Conservation (phyloP, 2,797 vertebrate species). For the Moxostoma hubbsi region DNA sequence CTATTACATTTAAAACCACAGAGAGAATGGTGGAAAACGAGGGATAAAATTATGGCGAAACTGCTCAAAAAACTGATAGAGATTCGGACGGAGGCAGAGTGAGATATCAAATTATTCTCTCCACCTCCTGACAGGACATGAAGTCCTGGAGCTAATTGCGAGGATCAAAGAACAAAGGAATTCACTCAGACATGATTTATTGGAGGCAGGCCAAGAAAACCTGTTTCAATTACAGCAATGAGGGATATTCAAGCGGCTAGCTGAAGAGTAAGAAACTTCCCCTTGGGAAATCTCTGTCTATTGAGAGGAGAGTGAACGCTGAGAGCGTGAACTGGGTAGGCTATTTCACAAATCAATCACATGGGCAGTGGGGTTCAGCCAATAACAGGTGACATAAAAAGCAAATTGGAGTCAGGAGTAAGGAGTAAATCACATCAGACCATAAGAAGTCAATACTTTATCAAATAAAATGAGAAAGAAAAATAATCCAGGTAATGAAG, state of each 20-base stretch:
- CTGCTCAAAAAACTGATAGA: slow-evolving; percentile 20
- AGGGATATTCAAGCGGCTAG: slow-evolving; percentile 54
- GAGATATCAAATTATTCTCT: slow-evolving; percentile 61
- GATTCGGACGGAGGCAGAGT: slow-evolving; percentile 37
- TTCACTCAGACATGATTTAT: slow-evolving; percentile 61
- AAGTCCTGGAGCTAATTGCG: slow-evolving; percentile 62
- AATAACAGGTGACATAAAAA: slow-evolving; percentile 49
- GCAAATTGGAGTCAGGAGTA: slow-evolving; percentile 21
- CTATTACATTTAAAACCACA: slow-evolving; percentile 52
- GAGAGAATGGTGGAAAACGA: slow-evolving; percentile 27
- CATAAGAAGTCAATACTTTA: slow-evolving; percentile 1
- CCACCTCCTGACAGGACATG: slow-evolving; percentile 54
- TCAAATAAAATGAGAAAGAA: slow-evolving; percentile 10
- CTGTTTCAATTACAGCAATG: slow-evolving; percentile 62
- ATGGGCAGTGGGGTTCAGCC: slow-evolving; percentile 31
- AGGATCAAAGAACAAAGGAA: slow-evolving; percentile 62
- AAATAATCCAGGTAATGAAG: slow-evolving; percentile 26
- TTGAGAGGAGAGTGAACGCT: slow-evolving; percentile 39
- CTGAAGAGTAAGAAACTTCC: slow-evolving; percentile 38
- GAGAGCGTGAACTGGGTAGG: slow-evolving; percentile 50
- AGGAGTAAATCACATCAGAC: slow-evolving; percentile 48
- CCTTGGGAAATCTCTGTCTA: slow-evolving; percentile 52
- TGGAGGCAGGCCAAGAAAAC: slow-evolving; percentile 59
- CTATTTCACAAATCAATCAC: slow-evolving; percentile 51
- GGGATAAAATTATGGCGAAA: slow-evolving; percentile 31